Evolutionary conservation across 2,888 invertebrate species (phyloP), one percentile per base, ranked within the genome.

Genomic region (Elysia crispata): DNA sequence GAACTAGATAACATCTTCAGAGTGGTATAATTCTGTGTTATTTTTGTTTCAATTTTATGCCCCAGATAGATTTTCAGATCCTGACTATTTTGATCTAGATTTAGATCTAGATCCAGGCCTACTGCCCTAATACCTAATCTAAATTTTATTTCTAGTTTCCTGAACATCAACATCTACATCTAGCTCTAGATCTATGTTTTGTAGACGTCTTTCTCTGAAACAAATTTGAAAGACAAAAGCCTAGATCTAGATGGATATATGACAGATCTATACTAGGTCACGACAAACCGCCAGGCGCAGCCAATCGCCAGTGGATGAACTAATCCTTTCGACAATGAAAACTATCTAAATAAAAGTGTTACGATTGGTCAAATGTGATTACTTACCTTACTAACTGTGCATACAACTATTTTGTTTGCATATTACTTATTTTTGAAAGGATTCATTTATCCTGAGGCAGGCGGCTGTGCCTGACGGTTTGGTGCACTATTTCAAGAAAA

Each of bases 1-100:
- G 54, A 54, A 54, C 54, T 54, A 54, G 54, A 54, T 54, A 54
- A 54, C 54, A 54, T 54, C 54, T 54, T 54, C 54, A 54, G 54
- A 54, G 54, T 54, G 54, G 54, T 54, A 54, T 54, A 13, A 54
- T 54, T 54, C 54, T 54, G 54, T 54, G 54, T 54, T 54, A 54
- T 54, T 54, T 54, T 54, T 54, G 54, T 54, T 54, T 54, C 54
- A 54, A 54, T 54, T 54, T 54, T 54, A 54, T 54, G 54, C 54
- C 54, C 54, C 54, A 54, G 54, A 54, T 54, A 54, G 54, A 54
- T 54, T 54, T 54, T 54, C 54, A 54, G 54, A 54, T 54, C 54
- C 54, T 54, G 54, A 54, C 54, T 54, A 54, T 54, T 54, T 54
- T 54, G 54, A 54, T 54, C 54, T 54, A 54, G 54, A 54, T 54